phyloP scores from a whole-genome alignment of 1,140 invertebrate genomes.

The Neodiprion virginianus region DNA sequence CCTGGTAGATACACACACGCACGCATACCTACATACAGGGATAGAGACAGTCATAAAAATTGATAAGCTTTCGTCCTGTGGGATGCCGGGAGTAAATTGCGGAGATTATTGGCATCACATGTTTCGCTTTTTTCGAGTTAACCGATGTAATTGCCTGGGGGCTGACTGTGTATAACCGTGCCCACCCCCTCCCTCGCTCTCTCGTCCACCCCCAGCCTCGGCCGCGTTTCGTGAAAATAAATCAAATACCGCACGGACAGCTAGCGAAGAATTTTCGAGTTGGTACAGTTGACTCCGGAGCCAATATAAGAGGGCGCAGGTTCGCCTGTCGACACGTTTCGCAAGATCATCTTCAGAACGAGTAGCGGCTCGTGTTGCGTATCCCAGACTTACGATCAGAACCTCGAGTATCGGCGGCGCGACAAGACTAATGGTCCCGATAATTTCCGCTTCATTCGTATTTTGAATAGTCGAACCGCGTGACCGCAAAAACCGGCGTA shows the following conservation, averaged over 20 bases:
- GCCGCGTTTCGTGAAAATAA: background rate
- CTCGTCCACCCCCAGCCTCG: background rate
- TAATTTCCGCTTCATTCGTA: too few species aligned
- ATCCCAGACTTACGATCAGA: too few species aligned
- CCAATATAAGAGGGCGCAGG: too few species aligned
- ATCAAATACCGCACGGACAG: background rate
- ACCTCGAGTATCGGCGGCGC: too few species aligned
- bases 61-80: constrained; percentile 4
- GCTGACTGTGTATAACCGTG: background rate
- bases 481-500: background rate
- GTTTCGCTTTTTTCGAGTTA: constrained; percentile 1
- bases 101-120: constrained; percentile 7
- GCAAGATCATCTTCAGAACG: too few species aligned
- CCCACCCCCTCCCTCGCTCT: background rate
- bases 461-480: background rate
- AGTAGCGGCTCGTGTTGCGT: too few species aligned
- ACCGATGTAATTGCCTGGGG: background rate
- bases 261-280: too few species aligned
- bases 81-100: background rate
- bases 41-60: background rate
- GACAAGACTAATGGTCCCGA: too few species aligned
- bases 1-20: too few species aligned
- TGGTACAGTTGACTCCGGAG: too few species aligned
- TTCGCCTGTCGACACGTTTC: too few species aligned
- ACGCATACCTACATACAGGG: too few species aligned